phyloP scores from a whole-genome alignment of 2,113 vertebrate species.

The Dasyornis broadbenti region DNA sequence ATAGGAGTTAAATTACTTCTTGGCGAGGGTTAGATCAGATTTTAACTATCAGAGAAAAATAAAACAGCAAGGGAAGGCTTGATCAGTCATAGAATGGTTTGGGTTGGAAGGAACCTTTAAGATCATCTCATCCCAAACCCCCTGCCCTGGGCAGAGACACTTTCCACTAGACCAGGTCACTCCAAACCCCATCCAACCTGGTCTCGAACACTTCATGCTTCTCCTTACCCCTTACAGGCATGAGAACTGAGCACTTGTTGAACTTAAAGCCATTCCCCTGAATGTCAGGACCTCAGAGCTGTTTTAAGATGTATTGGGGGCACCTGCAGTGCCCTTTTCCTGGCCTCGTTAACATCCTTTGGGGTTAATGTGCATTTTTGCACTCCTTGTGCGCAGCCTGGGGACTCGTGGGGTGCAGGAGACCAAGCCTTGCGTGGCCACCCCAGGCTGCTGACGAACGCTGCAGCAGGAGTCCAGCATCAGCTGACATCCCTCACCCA shows the following conservation, averaged over 20 bases:
- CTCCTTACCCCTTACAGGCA: neutral
- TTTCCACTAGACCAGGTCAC: neutral
- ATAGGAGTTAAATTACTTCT: neutral
- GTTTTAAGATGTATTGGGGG: neutral
- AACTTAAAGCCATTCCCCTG: neutral
- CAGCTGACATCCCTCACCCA: neutral
- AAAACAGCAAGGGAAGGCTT: neutral
- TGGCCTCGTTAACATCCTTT: neutral
- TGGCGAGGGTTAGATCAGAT: neutral
- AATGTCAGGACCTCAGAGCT: neutral
- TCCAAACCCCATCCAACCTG: neutral
- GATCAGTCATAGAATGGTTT: neutral
- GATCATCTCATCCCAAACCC: neutral
- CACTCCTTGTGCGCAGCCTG: neutral
- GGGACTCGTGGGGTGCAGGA: neutral
- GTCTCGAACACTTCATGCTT: neutral
- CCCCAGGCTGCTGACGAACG: neutral
- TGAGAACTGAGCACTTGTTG: neutral
- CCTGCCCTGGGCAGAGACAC: neutral
- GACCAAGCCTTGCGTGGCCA: neutral
- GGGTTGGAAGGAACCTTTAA: neutral
- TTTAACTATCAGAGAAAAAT: neutral
- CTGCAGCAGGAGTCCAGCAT: neutral
- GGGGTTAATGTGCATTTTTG: neutral
- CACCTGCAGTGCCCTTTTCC: neutral